phyloP scores from a whole-genome alignment of 2,113 vertebrate genomes.

The Cettia cetti region DNA sequence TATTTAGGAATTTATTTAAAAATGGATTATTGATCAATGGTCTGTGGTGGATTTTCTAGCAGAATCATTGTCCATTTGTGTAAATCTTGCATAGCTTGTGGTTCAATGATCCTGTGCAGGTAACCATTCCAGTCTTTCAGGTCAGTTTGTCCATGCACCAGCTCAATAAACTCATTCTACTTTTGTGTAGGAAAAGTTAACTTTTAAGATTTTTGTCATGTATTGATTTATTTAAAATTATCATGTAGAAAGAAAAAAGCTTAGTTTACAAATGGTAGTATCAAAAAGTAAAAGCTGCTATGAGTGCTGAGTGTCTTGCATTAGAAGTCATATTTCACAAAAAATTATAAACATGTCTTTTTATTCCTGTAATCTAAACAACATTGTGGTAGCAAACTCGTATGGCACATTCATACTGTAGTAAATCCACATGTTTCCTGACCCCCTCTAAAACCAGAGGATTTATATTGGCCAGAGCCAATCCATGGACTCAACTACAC shows the following conservation, averaged over 20 bases:
- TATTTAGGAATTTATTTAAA: neutral
- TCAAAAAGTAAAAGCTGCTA: neutral
- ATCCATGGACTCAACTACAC: neutral
- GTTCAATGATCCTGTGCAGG: neutral
- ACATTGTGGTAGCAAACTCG: neutral
- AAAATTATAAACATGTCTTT: neutral
- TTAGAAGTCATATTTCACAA: neutral
- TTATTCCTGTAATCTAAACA: neutral
- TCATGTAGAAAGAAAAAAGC: neutral
- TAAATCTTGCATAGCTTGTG: neutral
- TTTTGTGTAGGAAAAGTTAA: neutral
- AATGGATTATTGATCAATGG: constrained; percentile 4
- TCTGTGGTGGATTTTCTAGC: neutral
- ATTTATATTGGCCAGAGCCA: neutral
- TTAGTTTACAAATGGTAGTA: neutral
- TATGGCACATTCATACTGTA: neutral
- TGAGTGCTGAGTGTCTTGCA: neutral
- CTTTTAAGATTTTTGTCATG: neutral
- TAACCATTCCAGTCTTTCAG: neutral
- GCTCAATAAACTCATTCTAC: neutral
- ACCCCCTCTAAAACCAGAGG: neutral
- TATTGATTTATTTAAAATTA: neutral
- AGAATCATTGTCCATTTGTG: neutral
- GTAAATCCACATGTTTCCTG: neutral
- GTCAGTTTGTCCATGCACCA: neutral